phyloP scores from a whole-genome alignment of 2,797 vertebrate species.

The Lophius americanus region DNA sequence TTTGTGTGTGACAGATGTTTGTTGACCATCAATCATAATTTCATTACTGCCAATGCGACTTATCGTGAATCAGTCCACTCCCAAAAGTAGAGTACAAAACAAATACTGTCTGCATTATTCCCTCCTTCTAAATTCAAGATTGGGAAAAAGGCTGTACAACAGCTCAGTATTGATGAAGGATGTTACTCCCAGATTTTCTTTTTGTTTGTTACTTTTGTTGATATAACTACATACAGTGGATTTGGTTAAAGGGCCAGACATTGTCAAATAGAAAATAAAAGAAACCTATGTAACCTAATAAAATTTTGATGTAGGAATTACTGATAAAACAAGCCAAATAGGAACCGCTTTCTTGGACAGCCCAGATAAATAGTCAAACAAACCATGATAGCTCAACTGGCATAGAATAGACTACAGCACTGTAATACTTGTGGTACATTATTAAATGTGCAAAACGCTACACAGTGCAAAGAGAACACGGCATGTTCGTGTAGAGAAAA shows the following conservation, averaged over 20 bases:
- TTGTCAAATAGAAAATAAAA: not conserved
- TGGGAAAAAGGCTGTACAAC: not conserved
- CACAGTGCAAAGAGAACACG: not conserved
- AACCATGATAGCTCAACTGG: slow-evolving; percentile 9
- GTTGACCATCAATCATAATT: slow-evolving; percentile 9
- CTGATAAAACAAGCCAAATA: slow-evolving; percentile 6
- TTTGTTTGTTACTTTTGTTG: slow-evolving; percentile 4
- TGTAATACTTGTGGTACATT: not conserved
- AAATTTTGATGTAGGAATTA: not conserved
- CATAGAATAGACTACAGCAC: not conserved
- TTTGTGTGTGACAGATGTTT: slow-evolving; percentile 24
- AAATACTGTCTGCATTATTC: not conserved
- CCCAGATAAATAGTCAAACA: slow-evolving; percentile 6
- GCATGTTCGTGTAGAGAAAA: slow-evolving; percentile 3
- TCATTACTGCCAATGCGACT: slow-evolving; percentile 23
- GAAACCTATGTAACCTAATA: slow-evolving; percentile 10
- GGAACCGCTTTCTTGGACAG: slow-evolving; percentile 4
- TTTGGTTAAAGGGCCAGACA: too few species aligned
- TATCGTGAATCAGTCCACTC: not conserved
- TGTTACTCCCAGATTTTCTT: not conserved
- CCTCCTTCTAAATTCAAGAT: not conserved
- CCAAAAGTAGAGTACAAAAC: not conserved
- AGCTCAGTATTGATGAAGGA: slow-evolving; percentile 1
- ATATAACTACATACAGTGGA: not conserved
- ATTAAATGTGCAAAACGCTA: not conserved